Percentiles rank a stretch among this genome's conserved stretches.
Conservation (phyloP, 2,113 vertebrate species). For the Nycticryphes semicollaris region DNA sequence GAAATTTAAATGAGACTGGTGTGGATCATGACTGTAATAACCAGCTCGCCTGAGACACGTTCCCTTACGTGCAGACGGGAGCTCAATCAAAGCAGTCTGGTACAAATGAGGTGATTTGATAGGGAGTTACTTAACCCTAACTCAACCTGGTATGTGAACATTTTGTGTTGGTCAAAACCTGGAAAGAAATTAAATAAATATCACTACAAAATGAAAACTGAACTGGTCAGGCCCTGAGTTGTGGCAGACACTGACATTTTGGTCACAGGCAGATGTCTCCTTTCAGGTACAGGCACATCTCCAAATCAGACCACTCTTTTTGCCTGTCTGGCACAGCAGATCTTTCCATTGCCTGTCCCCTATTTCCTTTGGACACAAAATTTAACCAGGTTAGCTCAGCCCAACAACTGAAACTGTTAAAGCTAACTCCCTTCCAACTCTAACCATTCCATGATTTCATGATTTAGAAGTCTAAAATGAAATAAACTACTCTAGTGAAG, state of each 20-base stretch:
- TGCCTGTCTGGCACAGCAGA: not conserved
- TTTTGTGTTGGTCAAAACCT: conserved; percentile 4
- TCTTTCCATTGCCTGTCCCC: not conserved
- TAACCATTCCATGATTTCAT: too few species aligned
- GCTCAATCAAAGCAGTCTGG: conserved; percentile 23
- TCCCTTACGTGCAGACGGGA: not conserved
- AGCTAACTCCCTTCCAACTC: not conserved
- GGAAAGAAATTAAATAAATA: not conserved
- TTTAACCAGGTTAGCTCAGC: not conserved
- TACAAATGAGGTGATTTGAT: not conserved
- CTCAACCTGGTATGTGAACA: not conserved
- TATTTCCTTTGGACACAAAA: not conserved
- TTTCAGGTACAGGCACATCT: not conserved
- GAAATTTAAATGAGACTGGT: conserved; percentile 18
- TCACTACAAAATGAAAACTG: conserved; percentile 19
- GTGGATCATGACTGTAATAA: conserved; percentile 59
- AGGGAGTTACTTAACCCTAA: not conserved
- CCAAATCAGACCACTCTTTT: not conserved
- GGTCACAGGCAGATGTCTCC: not conserved
- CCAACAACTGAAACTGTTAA: not conserved
- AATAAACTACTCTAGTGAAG: too few species aligned
- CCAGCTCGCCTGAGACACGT: conserved; percentile 23
- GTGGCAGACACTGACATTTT: not conserved
- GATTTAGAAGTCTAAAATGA: too few species aligned
- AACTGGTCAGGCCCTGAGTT: not conserved